phyloP scores from a whole-genome alignment of 2,797 vertebrate species.

The Echiichthys vipera region DNA sequence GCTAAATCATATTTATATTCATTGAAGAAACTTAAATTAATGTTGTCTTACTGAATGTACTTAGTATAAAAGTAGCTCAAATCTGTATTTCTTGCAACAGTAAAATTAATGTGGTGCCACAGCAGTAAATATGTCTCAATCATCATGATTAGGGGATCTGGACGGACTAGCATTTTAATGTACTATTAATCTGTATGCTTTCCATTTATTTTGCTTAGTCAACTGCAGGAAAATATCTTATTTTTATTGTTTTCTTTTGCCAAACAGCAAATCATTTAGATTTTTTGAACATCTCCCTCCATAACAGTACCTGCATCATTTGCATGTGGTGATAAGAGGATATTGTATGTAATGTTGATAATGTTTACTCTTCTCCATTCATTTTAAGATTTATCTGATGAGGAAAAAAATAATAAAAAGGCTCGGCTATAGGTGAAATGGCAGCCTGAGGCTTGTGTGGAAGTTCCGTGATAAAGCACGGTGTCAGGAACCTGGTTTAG shows the following conservation, averaged over 20 bases:
- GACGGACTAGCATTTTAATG: conserved; percentile 10
- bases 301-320: conserved; percentile 4
- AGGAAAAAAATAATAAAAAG: conserved; percentile 36
- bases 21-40: not conserved
- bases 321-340: conserved; percentile 20
- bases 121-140: not conserved
- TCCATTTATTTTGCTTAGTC: conserved; percentile 20
- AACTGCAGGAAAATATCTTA: not conserved
- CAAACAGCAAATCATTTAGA: not conserved
- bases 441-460: conserved; percentile 53
- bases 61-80: not conserved
- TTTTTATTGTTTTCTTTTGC: conserved; percentile 5
- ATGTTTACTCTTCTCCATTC: not conserved
- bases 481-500: conserved; percentile 71
- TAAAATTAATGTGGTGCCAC: not conserved
- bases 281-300: not conserved
- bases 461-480: conserved; percentile 57
- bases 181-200: conserved; percentile 10
- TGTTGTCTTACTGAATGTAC: not conserved
- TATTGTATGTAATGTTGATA: not conserved
- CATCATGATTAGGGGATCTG: not conserved
- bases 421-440: conserved; percentile 44
- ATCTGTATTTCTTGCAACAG: not conserved
- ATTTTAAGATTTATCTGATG: conserved; percentile 23
- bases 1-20: not conserved